Conservation (phyloP, 1,140 invertebrate genomes). For the Neodiprion virginianus region DNA sequence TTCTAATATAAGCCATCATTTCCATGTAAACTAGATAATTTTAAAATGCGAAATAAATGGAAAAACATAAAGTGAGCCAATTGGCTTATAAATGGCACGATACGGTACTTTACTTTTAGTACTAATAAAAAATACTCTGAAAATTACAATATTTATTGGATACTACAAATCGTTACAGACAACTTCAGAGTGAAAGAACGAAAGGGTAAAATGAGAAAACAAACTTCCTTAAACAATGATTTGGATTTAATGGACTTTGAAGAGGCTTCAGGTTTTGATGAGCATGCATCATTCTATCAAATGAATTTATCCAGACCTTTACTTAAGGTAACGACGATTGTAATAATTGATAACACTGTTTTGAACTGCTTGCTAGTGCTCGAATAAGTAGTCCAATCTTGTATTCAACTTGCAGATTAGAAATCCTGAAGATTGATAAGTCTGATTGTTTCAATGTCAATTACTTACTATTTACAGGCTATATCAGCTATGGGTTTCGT, state of each 20-base stretch:
- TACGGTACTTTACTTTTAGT: too few species aligned
- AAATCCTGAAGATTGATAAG: neutral
- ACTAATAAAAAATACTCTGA: slow-evolving; percentile 45
- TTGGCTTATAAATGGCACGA: too few species aligned
- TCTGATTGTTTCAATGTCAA: neutral
- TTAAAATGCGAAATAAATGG: too few species aligned
- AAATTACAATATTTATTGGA: slow-evolving; percentile 24
- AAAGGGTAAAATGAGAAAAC: slow-evolving; percentile 42
- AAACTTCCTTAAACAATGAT: slow-evolving; percentile 51
- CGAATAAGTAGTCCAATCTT: too few species aligned
- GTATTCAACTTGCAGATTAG: too few species aligned
- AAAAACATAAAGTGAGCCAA: too few species aligned
- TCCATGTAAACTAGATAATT: too few species aligned
- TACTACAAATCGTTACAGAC: slow-evolving; percentile 37
- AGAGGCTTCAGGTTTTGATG: slow-evolving; percentile 74
- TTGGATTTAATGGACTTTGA: slow-evolving; percentile 74
- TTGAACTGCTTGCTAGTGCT: neutral
- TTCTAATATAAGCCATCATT: too few species aligned
- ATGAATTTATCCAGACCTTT: slow-evolving; percentile 93
- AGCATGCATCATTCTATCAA: slow-evolving; percentile 83
- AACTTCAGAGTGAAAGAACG: slow-evolving; percentile 49
- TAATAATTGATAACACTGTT: neutral
- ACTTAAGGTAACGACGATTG: slow-evolving; percentile 68
- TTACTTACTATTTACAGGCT: slow-evolving; percentile 64
- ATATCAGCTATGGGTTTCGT: slow-evolving; percentile 87